Conservation (phyloP, 2,888 invertebrate species). For the Polyommatus icarus region DNA sequence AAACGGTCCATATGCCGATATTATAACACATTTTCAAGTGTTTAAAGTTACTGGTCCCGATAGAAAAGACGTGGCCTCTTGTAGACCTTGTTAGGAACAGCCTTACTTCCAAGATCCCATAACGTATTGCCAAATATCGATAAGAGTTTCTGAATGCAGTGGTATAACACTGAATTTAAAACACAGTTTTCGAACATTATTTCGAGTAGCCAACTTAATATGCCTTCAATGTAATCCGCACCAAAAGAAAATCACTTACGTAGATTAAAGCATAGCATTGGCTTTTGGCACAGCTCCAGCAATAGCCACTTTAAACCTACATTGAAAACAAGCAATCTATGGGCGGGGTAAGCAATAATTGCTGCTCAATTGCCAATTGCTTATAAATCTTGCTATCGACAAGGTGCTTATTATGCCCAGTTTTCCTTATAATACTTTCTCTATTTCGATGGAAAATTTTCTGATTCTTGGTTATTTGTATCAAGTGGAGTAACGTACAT, state of each 20-base stretch:
- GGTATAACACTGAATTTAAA: not conserved
- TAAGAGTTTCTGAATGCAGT: not conserved
- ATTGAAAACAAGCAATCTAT: conserved; percentile 11
- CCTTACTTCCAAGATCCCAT: not conserved
- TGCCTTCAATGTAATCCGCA: not conserved
- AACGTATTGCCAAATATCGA: not conserved
- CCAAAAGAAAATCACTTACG: conserved; percentile 21
- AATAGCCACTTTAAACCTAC: conserved; percentile 9
- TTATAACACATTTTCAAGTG: too few relatives aligned
- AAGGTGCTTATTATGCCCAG: not conserved
- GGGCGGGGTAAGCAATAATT: conserved; percentile 6
- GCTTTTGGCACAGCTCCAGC: conserved; percentile 9
- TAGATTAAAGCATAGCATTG: conserved; percentile 6
- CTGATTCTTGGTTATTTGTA: too few relatives aligned
- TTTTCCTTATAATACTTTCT: not conserved
- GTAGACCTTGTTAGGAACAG: too few relatives aligned
- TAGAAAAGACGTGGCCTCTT: too few relatives aligned
- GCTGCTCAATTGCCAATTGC: not conserved
- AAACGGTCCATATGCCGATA: too few relatives aligned
- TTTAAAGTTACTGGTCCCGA: too few relatives aligned
- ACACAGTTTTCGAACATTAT: not conserved
- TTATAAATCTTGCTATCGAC: not conserved
- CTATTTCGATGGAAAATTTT: not conserved
- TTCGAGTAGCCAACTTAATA: not conserved
- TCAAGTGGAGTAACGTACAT: too few relatives aligned